A percentile compares a stretch with the other conserved stretches of the same genome.
Evolutionary conservation across 2,888 invertebrate genomes (phyloP).

Genomic region (Rhamphomyia laevipes): DNA sequence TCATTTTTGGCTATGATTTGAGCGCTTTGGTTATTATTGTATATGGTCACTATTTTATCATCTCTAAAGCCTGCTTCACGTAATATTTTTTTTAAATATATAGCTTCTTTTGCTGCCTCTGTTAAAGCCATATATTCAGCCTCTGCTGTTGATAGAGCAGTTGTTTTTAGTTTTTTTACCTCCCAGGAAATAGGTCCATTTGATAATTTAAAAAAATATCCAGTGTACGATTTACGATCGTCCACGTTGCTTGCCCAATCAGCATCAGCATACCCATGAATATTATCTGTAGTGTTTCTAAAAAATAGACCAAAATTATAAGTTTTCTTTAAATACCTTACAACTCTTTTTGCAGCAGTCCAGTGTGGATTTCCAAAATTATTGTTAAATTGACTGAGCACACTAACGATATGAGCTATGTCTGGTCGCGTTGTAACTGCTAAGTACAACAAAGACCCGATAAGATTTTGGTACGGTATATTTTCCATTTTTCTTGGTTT

Average conservation of each 20-base stretch:
- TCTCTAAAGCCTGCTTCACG: conserved; percentile 7
- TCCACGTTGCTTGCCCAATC: conserved; percentile 14
- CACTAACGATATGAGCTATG: conserved; percentile 11
- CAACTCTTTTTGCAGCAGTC: conserved; percentile 13
- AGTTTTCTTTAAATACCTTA: conserved; percentile 14
- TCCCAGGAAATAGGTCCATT: conserved; percentile 15
- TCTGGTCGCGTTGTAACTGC: conserved; percentile 13
- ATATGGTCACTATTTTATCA: conserved; percentile 6
- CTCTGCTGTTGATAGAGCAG: conserved; percentile 14
- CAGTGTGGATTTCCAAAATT: conserved; percentile 13
- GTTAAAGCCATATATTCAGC: conserved; percentile 15
- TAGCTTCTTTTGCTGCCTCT: conserved; percentile 13
- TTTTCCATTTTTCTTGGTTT: conserved; percentile 1
- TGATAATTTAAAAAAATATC: conserved; percentile 13
- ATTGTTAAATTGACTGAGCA: conserved; percentile 14
- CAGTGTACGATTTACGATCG: conserved; percentile 15
- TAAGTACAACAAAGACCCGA: conserved; percentile 15
- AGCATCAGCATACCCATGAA: conserved; percentile 13
- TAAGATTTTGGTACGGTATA: conserved; percentile 11
- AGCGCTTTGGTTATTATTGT: conserved; percentile 15
- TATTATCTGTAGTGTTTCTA: conserved; percentile 1
- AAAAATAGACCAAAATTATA: conserved; percentile 9
- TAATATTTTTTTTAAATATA: conserved; percentile 10
- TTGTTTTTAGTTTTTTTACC: conserved; percentile 14
- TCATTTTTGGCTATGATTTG: conserved; percentile 9